Conservation (phyloP, 2,888 invertebrate genomes). For the Melanotus villosus region DNA sequence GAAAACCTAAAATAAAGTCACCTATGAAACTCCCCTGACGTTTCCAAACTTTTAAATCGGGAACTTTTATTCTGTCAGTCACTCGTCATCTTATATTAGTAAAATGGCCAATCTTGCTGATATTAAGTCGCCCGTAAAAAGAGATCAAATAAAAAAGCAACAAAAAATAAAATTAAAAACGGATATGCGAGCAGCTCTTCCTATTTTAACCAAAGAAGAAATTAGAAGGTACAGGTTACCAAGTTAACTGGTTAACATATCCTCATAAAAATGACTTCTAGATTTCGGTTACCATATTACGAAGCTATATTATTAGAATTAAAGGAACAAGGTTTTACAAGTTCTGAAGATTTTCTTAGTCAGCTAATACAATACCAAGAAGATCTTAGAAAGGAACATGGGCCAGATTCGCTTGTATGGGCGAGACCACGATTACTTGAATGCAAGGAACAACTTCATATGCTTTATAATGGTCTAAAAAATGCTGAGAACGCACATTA, state of each 20-base stretch:
- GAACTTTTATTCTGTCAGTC: background rate
- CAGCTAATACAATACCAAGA: conserved; percentile 73
- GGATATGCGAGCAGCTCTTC: conserved; percentile 62
- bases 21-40: too few relatives aligned
- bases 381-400: conserved; percentile 69
- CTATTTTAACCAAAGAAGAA: conserved; percentile 60
- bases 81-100: background rate
- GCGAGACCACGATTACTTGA: conserved; percentile 60
- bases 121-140: conserved; percentile 46
- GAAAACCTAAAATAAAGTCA: too few relatives aligned
- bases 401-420: conserved; percentile 70
- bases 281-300: conserved; percentile 70
- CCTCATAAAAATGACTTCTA: conserved; percentile 52
- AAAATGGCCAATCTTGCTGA: background rate
- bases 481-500: conserved; percentile 58
- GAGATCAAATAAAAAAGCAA: conserved; percentile 49
- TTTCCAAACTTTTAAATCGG: too few relatives aligned
- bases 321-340: conserved; percentile 69
- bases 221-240: conserved; percentile 61
- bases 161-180: conserved; percentile 56
- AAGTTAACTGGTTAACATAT: background rate
- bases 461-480: conserved; percentile 55
- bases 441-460: conserved; percentile 59
- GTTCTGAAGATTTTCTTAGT: conserved; percentile 70
- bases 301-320: conserved; percentile 73